Evolutionary conservation across 2,797 vertebrate species (phyloP).

Genomic region (Cuniculus paca): DNA sequence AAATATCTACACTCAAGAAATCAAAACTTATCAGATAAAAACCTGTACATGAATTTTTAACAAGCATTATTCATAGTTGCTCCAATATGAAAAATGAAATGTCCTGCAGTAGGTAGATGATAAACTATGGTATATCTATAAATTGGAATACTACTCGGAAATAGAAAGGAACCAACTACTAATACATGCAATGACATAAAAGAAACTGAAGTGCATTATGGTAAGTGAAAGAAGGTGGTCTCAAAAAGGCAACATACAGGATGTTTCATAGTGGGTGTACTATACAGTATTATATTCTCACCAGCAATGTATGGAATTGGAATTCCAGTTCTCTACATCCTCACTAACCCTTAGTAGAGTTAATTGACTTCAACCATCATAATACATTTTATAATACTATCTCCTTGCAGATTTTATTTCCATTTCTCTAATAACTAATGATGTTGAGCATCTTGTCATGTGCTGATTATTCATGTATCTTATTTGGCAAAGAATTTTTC

Average conservation of each 20-base stretch:
- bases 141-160: conserved; percentile 32
- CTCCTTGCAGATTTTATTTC: conserved; percentile 31
- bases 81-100: neutral
- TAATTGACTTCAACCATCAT: conserved; percentile 15
- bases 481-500: conserved; percentile 17
- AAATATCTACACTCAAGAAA: conserved; percentile 51
- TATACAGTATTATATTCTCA: neutral
- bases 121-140: conserved; percentile 30
- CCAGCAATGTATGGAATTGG: neutral
- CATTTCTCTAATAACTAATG: conserved; percentile 40
- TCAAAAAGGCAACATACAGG: neutral
- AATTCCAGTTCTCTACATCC: neutral
- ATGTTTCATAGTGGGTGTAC: neutral
- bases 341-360: conserved; percentile 12
- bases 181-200: neutral
- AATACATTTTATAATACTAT: conserved; percentile 1
- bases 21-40: conserved; percentile 46
- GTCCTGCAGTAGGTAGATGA: neutral
- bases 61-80: neutral
- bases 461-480: neutral
- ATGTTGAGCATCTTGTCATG: conserved; percentile 2
- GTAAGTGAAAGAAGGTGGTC: neutral
- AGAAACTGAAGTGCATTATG: conserved; percentile 3
- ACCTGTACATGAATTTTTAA: conserved; percentile 30
- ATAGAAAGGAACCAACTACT: neutral